Evolutionary conservation across 2,797 vertebrate genomes (phyloP), one percentile per base, ranked within the genome.

Genomic region (Triplophysa yarkandensis): DNA sequence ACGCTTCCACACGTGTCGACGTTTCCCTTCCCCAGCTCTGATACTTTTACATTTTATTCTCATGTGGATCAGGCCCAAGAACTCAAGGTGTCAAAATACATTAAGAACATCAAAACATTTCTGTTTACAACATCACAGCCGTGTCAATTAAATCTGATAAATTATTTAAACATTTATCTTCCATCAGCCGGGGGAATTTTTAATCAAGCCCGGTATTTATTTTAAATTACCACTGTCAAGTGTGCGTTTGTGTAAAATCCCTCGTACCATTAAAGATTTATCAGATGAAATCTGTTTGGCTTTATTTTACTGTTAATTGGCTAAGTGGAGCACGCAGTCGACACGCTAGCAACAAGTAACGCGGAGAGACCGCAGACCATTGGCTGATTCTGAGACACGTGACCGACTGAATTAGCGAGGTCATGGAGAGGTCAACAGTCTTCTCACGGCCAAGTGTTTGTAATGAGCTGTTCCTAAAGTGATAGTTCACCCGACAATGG

Each of bases 211-310:
- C 92, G 85, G 88, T 98, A 95, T 98, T 97, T 98, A 93, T 95
- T 97, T 97, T 96, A 95, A 95, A 96, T 97, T 96, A 96, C 92
- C 90, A 91, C 92, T 90, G 91, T 94, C 93, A 94, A 96, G 94
- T 92, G 91, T 94, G 93, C 91, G 90, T 95, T 95, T 95, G 91
- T 96, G 93, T 93, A 94, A 96, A 97, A 94, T 96, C 92, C 94
- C 94, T 91, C 85, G 91, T 94, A 96, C 95, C 95, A 95, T 98
- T 92, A 96, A 98, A 96, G 93, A 97, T 97, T 97, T 94, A 97
- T 97, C 91, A 92, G 94, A 92, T 93, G 86, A 94, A 96, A 95
- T 94, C 89, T 94, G 93, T 95, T 95, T 94, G 91, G 94, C 92
- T 93, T 94, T 95, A 95, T 94, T 93, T 91, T 86, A 78, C 87